Evolutionary conservation across 2,888 invertebrate species (phyloP), one percentile per base, ranked within the genome.

Genomic region (Beris morrisii): DNA sequence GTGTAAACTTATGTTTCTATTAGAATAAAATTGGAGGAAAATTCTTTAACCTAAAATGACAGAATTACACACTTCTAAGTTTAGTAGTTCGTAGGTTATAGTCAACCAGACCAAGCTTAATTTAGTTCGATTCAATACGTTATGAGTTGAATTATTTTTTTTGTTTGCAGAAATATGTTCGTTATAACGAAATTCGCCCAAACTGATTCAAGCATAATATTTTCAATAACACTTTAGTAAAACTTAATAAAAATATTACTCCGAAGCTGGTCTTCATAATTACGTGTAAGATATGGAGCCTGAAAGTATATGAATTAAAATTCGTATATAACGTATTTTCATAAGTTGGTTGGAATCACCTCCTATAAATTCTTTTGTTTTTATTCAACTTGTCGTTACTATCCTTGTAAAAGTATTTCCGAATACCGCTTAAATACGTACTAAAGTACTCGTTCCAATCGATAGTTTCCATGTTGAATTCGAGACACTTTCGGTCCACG

Each of bases 351-450:
- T 22, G 68, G 30, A 66, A 71, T 74, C 52, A 70, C 69, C 66
- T 66, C 43, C 46, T 46, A 57, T 70, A 70, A 53, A 58, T 32
- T 44, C 22, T 48, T 38, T 65, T 68, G n/a, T 57, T 31, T 15
- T 64, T 66, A 46, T 59, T 46, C 1, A 59, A 15, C 15, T 77
- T 75, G 67, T 73, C 73, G 72, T 76, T 74, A 58, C 72, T 76
- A 73, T 92, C 91, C 75, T 90, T 90, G 71, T 90, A 82, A 72
- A 90, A 80, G 77, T 87, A 89, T 68, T 83, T 79, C 72, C 89
- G 84, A 65, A 89, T 83, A 48, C 92, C 91, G 73, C 84, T 83
- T 55, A 88, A 82, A 76, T 90, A 90, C 65, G 82, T 83, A 69
- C 83, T 82, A 74, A 90, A 85, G 76, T 88, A 91, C 58, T 82